phyloP scores from a whole-genome alignment of 2,888 invertebrate genomes.

The Drosophila parthenogenetica region DNA sequence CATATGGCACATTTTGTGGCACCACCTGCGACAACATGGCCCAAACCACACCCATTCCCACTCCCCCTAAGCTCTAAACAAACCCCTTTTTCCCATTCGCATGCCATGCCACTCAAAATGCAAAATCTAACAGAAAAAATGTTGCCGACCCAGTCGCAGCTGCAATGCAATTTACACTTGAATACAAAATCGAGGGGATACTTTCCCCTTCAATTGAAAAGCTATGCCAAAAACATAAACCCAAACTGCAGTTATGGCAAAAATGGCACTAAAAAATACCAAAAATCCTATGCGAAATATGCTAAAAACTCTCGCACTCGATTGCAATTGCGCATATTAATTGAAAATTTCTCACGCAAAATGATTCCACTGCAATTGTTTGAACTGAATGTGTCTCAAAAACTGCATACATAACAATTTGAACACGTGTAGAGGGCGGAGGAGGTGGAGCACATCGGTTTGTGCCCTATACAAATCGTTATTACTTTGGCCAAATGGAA shows the following conservation, averaged over 20 bases:
- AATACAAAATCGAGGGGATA: slow-evolving; percentile 63
- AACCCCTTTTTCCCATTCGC: slow-evolving; percentile 53
- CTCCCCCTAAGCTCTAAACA: not conserved
- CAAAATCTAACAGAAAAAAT: slow-evolving; percentile 63
- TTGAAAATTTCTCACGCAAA: slow-evolving; percentile 78
- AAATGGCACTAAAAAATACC: not conserved
- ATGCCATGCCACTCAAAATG: slow-evolving; percentile 68
- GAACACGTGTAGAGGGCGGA: not conserved
- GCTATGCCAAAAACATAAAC: slow-evolving; percentile 60
- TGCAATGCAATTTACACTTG: slow-evolving; percentile 81
- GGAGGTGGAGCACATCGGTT: not conserved
- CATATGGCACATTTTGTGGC: slow-evolving; percentile 56
- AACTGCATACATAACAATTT: slow-evolving; percentile 46
- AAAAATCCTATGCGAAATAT: slow-evolving; percentile 65
- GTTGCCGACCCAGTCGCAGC: slow-evolving; percentile 60
- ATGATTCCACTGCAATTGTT: slow-evolving; percentile 63
- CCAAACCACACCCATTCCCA: slow-evolving; percentile 21
- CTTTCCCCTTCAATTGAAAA: slow-evolving; percentile 10
- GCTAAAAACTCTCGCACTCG: slow-evolving; percentile 61
- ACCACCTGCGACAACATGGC: slow-evolving; percentile 72
- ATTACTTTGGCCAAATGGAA: slow-evolving; percentile 61
- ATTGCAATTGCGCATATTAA: slow-evolving; percentile 79
- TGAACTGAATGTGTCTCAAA: slow-evolving; percentile 53
- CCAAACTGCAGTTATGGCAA: slow-evolving; percentile 29
- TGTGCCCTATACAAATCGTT: slow-evolving; percentile 51